Percentiles rank a stretch among this genome's conserved stretches.
These are phyloP conservation scores for Girardinichthys multiradiatus DNA, from an alignment of 2,113 vertebrate genomes.

Conservation along the genomic window DNA sequence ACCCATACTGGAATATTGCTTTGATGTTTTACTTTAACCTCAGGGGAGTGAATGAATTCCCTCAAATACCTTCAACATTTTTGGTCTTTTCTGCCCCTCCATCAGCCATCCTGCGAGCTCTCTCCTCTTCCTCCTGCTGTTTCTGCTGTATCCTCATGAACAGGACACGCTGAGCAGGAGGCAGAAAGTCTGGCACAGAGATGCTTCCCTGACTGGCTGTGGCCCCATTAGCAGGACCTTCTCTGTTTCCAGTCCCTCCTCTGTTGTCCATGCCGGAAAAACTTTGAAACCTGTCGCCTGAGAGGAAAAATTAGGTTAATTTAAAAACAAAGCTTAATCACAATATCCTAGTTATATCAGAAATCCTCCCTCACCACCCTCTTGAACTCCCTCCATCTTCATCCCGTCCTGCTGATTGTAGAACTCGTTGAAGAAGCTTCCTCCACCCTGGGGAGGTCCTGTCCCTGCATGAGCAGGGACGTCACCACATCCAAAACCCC, in stretches of 20 bases:
- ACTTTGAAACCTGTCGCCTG: slow-evolving; percentile 83
- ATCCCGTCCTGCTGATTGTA: slow-evolving; percentile 87
- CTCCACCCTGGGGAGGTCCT: slow-evolving; percentile 75
- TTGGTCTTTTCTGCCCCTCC: slow-evolving; percentile 78
- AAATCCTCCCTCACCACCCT: slow-evolving; percentile 64
- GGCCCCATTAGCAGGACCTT: slow-evolving; percentile 67
- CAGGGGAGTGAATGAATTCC: not conserved
- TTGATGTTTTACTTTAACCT: too few relatives aligned
- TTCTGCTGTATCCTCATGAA: slow-evolving; percentile 96
- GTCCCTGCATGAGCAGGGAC: slow-evolving; percentile 82
- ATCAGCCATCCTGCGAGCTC: slow-evolving; percentile 87
- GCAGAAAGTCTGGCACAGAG: slow-evolving; percentile 89
- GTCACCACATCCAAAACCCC: slow-evolving; percentile 82
- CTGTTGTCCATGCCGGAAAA: slow-evolving; percentile 81
- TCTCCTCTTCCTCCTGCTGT: slow-evolving; percentile 93
- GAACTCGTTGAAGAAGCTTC: slow-evolving; percentile 89
- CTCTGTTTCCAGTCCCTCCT: slow-evolving; percentile 69
- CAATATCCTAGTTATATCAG: too few relatives aligned
- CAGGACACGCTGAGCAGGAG: slow-evolving; percentile 90
- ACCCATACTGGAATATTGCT: too few relatives aligned
- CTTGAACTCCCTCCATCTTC: slow-evolving; percentile 80
- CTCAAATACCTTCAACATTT: slow-evolving; percentile 85
- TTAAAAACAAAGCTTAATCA: not conserved
- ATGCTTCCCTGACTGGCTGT: slow-evolving; percentile 73
- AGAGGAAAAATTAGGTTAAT: not conserved